phyloP scores from a whole-genome alignment of 2,888 invertebrate species.

The Artemia sinica region DNA sequence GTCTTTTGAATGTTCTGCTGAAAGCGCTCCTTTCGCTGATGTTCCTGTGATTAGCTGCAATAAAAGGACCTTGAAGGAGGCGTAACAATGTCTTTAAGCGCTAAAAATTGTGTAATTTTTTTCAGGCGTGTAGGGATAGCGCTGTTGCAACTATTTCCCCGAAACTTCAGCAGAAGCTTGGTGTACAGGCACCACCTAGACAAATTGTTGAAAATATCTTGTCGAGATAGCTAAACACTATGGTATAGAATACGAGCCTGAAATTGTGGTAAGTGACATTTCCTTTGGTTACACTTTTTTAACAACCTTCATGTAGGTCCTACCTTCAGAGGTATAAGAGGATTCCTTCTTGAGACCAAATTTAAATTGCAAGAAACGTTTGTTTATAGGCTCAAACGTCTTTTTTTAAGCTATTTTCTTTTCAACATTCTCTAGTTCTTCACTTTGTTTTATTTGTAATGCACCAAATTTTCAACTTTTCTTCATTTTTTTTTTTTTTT shows the following conservation, averaged over 20 bases:
- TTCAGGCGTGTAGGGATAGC: constrained; percentile 56
- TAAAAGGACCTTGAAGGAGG: constrained; percentile 18
- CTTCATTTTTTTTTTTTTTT: too few relatives aligned
- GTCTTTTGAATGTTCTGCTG: neutral
- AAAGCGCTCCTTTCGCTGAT: neutral
- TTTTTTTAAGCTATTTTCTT: too few relatives aligned
- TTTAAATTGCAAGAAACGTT: too few relatives aligned
- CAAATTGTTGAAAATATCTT: constrained; percentile 76
- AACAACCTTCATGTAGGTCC: too few relatives aligned
- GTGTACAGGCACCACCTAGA: constrained; percentile 86
- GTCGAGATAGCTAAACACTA: constrained; percentile 93
- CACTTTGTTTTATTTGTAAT: too few relatives aligned
- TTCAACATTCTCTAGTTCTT: too few relatives aligned
- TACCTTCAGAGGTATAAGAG: too few relatives aligned
- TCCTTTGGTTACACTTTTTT: too few relatives aligned
- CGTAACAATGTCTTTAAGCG: constrained; percentile 20
- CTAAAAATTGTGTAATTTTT: constrained; percentile 21
- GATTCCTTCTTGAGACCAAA: too few relatives aligned
- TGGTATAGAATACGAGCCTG: constrained; percentile 83
- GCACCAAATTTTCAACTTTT: too few relatives aligned
- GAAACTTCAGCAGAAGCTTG: constrained; percentile 79
- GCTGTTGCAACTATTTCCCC: constrained; percentile 61
- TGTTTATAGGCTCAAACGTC: too few relatives aligned
- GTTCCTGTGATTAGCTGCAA: neutral
- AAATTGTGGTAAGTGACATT: constrained; percentile 46